Conservation (phyloP, 2,113 vertebrate species). For the Catharus minimus region DNA sequence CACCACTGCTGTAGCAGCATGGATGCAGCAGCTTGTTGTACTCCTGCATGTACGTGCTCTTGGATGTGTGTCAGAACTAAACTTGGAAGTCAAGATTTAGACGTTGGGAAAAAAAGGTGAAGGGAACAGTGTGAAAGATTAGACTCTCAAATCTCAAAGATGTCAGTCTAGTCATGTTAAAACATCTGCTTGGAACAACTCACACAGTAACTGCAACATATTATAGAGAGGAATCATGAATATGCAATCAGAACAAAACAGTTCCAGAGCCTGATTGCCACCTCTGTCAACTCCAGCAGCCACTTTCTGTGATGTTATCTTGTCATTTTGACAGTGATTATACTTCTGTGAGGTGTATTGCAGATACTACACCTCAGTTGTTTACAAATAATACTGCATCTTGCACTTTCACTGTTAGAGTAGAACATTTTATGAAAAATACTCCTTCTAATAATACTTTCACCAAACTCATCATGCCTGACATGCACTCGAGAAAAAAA, state of each 20-base stretch:
- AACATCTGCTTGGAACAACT: slow-evolving; percentile 70
- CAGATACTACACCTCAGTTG: slow-evolving; percentile 65
- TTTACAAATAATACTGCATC: slow-evolving; percentile 75
- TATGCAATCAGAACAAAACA: slow-evolving; percentile 73
- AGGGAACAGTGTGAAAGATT: slow-evolving; percentile 55
- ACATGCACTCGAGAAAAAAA: background rate
- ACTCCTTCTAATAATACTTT: slow-evolving; percentile 47
- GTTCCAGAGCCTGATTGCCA: slow-evolving; percentile 68
- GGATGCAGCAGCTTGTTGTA: too few relatives aligned
- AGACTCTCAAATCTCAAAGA: slow-evolving; percentile 71
- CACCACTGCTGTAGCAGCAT: background rate
- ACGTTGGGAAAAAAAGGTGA: slow-evolving; percentile 12
- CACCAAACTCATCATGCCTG: slow-evolving; percentile 33
- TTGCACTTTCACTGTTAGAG: slow-evolving; percentile 42
- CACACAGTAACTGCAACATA: slow-evolving; percentile 60
- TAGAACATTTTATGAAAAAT: slow-evolving; percentile 60
- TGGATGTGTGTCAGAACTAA: background rate
- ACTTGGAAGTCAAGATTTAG: background rate
- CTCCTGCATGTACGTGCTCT: background rate
- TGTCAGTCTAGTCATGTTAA: slow-evolving; percentile 70
- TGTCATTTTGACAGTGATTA: slow-evolving; percentile 78
- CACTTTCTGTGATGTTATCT: slow-evolving; percentile 61
- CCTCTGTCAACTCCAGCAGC: slow-evolving; percentile 73
- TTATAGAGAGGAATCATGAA: slow-evolving; percentile 75
- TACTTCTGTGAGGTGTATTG: slow-evolving; percentile 69